phyloP scores from a whole-genome alignment of 2,797 vertebrate species.

The Oreochromis mossambicus region DNA sequence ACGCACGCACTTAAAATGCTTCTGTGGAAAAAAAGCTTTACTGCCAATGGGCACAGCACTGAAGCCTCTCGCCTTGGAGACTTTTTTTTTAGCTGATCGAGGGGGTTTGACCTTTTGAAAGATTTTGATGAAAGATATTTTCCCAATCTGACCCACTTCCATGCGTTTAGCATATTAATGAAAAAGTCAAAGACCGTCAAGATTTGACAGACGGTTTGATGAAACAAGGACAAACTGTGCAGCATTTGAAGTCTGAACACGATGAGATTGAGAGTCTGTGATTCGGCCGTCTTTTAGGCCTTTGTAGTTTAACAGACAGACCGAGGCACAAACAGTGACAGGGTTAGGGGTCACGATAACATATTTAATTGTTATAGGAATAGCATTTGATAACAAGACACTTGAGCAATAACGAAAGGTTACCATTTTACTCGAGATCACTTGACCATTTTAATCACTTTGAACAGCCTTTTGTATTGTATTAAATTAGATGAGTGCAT shows the following conservation, averaged over 20 bases:
- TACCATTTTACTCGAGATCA: background rate
- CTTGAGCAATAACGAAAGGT: background rate
- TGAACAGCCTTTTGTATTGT: background rate
- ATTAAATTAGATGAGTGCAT: background rate
- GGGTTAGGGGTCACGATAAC: background rate
- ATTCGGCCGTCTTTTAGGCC: background rate
- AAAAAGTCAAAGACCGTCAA: constrained; percentile 1
- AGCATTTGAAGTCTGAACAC: constrained; percentile 9
- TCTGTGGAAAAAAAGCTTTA: background rate
- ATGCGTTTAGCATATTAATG: constrained; percentile 34
- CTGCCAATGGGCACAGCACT: constrained; percentile 4
- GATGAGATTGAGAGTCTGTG: background rate
- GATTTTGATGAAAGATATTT: background rate
- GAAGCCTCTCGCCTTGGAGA: background rate
- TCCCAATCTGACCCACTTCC: constrained; percentile 31
- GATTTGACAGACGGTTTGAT: constrained; percentile 1
- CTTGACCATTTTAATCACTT: background rate
- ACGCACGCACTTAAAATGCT: background rate
- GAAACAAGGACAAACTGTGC: constrained; percentile 21
- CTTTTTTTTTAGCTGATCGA: background rate
- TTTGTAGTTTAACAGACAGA: background rate
- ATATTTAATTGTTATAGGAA: background rate
- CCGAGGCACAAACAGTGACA: background rate
- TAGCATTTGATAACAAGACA: background rate
- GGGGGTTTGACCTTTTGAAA: constrained; percentile 23